Evolutionary conservation across 1,140 invertebrate genomes (phyloP), one percentile per base, ranked within the genome.

Genomic region (Dendroctonus ponderosae): DNA sequence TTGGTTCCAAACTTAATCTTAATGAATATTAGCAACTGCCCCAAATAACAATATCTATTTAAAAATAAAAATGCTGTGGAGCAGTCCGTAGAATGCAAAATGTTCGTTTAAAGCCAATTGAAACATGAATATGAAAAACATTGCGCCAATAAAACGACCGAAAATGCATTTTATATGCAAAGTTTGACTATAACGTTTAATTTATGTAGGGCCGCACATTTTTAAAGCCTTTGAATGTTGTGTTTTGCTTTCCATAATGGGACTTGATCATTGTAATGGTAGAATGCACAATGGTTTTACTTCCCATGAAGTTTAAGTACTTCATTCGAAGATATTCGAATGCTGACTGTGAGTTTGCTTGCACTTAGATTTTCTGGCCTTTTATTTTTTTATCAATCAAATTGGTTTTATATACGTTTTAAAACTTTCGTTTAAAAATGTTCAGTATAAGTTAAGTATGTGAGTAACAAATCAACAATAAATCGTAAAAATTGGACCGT

Each of bases 201-300:
- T 56, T 56, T 56, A 56, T 56, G 53, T 56, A 56, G n/a, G 53
- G 26, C n/a, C 7, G 26, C 15, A n/a, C 26, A 38, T 56, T 39
- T 40, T n/a, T 37, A 56, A 41, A 56, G 53, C 53, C 4, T 56
- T 56, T 56, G 37, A 11, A 4, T 40, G 26, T 40, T 41, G 26
- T 41, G 39, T 37, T 9, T 9, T 1, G 11, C 11, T 40, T 56
- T 41, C 3, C 26, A 26, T 26, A 26, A 26, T 26, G 26, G 26
- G 26, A 26, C 26, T 26, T 26, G 26, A 26, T 26, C 26, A 26
- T 26, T 26, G 26, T 26, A 26, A 26, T 26, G 26, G 26, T 26
- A 26, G 3, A 26, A 26, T 26, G 26, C 3, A 26, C 26, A 26
- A 26, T 26, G 26, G 26, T 26, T 26, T 26, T 3, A 26, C 26